Conservation (phyloP, 2,113 vertebrate genomes). For the Macroglossus sobrinus region DNA sequence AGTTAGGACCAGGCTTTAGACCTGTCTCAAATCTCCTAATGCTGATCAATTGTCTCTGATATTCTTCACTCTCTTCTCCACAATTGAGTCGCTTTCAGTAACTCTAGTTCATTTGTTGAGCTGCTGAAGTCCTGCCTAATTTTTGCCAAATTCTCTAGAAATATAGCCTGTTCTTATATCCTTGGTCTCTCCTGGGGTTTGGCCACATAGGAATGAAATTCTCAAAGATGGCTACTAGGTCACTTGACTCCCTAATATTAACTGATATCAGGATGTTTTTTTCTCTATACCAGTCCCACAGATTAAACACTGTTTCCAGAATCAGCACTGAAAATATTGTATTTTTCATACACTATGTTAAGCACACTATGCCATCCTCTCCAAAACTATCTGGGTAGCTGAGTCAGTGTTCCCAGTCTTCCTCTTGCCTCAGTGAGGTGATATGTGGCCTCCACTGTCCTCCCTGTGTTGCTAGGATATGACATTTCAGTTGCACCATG, state of each 20-base stretch:
- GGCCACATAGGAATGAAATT: neutral
- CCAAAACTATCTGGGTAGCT: neutral
- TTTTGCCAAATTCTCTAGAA: neutral
- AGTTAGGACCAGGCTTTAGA: neutral
- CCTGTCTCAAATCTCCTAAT: neutral
- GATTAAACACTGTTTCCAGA: neutral
- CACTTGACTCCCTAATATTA: neutral
- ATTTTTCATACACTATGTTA: neutral
- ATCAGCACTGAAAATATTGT: neutral
- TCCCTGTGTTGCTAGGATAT: neutral
- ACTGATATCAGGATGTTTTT: neutral
- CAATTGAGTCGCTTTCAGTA: neutral
- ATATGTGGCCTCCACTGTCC: neutral
- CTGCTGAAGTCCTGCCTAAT: too few relatives aligned
- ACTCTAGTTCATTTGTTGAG: neutral
- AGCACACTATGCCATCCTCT: neutral
- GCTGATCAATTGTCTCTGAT: neutral
- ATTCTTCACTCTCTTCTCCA: neutral
- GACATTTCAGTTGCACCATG: neutral
- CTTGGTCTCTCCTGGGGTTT: neutral
- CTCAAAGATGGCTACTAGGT: neutral
- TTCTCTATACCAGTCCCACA: neutral
- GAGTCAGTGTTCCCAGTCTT: neutral
- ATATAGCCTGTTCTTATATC: neutral
- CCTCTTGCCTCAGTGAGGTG: neutral